Evolutionary conservation across 2,888 invertebrate genomes (phyloP).

Genomic region (Dioctria linearis): DNA sequence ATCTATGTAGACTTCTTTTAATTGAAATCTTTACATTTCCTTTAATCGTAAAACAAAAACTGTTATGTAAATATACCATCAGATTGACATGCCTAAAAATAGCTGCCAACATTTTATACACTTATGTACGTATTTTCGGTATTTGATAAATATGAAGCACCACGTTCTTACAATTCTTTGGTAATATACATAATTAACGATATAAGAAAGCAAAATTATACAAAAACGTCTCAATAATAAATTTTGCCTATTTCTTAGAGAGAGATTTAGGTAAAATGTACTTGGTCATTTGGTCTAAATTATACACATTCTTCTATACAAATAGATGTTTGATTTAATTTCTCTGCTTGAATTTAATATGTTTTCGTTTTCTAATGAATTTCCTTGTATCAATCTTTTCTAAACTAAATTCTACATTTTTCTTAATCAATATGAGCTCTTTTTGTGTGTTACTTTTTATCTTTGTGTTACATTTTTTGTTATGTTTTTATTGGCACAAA

Average conservation of each 20-base stretch:
- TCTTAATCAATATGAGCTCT: slow-evolving; percentile 50
- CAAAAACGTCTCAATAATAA: background rate
- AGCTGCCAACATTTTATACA: slow-evolving; percentile 13
- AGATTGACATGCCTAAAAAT: background rate
- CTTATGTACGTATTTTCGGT: background rate
- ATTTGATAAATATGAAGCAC: background rate
- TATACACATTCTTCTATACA: slow-evolving; percentile 36
- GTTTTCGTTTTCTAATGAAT: slow-evolving; percentile 33
- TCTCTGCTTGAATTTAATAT: slow-evolving; percentile 48
- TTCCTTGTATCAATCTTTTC: slow-evolving; percentile 49
- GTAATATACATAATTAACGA: background rate
- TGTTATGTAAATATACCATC: no score
- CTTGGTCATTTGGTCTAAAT: slow-evolving; percentile 45
- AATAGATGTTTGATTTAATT: slow-evolving; percentile 51
- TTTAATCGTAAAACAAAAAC: no score
- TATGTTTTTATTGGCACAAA: slow-evolving; percentile 34
- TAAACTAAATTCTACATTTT: slow-evolving; percentile 50
- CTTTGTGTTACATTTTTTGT: slow-evolving; percentile 46
- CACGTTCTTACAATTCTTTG: slow-evolving; percentile 23
- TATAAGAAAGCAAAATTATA: background rate
- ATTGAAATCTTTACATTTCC: no score
- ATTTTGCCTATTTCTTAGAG: slow-evolving; percentile 22
- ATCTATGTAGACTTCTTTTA: no score
- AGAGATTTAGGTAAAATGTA: slow-evolving; percentile 17
- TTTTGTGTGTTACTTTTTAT: slow-evolving; percentile 10